Conservation (phyloP, 2,113 vertebrate species). For the Nannobrachium achirus region DNA sequence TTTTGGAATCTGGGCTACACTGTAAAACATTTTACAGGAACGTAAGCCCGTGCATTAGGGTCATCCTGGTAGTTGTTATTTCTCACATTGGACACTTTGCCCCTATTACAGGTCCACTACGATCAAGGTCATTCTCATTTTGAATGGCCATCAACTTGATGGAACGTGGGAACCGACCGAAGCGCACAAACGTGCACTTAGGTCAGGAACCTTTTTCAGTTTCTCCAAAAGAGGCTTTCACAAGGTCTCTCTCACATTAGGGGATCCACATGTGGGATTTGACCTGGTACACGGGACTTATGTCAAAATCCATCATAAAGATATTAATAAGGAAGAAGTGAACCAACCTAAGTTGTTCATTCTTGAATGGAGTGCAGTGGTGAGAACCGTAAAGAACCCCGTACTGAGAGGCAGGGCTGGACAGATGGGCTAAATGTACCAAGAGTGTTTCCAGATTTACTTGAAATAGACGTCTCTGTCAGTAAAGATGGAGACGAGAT, state of each 20-base stretch:
- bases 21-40: constrained; percentile 59
- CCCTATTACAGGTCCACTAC: constrained; percentile 35
- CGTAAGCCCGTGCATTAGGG: constrained; percentile 59
- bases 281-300: constrained; percentile 42
- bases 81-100: not conserved
- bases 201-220: constrained; percentile 34
- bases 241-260: constrained; percentile 43
- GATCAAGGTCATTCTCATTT: constrained; percentile 27
- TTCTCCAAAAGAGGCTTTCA: constrained; percentile 43
- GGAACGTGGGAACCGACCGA: constrained; percentile 40
- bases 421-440: constrained; percentile 53
- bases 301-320: constrained; percentile 49
- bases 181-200: constrained; percentile 5
- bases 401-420: constrained; percentile 21
- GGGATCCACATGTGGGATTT: constrained; percentile 60
- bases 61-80: constrained; percentile 11
- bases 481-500: constrained; percentile 3
- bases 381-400: constrained; percentile 14
- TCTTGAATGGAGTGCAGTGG: constrained; percentile 25
- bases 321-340: constrained; percentile 52
- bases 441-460: constrained; percentile 47
- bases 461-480: constrained; percentile 26
- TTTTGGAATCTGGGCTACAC: constrained; percentile 44
- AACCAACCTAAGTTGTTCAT: constrained; percentile 30
- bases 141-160: constrained; percentile 35